phyloP scores from a whole-genome alignment of 2,113 vertebrate genomes.

The Ovibos moschatus region DNA sequence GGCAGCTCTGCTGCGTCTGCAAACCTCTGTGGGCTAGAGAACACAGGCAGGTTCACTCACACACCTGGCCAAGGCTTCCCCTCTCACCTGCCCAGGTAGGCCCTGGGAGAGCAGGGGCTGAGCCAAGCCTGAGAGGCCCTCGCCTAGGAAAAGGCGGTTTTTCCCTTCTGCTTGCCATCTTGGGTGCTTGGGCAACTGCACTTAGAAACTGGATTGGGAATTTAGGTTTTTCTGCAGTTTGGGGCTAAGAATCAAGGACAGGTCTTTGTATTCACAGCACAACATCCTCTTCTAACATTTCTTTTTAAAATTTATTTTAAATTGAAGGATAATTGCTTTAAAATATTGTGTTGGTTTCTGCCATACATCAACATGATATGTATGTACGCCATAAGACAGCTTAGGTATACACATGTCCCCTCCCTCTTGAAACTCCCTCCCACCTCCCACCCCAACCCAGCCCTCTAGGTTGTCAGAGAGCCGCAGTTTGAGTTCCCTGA shows the following conservation, averaged over 20 bases:
- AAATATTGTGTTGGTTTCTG: background rate
- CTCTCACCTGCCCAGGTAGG: too few relatives aligned
- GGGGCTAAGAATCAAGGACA: background rate
- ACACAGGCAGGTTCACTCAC: rapidly evolving
- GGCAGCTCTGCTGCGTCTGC: background rate
- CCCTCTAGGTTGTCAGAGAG: background rate
- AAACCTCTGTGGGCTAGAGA: background rate
- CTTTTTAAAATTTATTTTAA: background rate
- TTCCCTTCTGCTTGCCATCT: background rate
- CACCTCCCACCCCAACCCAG: background rate
- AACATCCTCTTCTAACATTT: background rate
- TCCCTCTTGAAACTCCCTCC: background rate
- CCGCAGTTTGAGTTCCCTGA: background rate
- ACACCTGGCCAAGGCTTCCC: rapidly evolving
- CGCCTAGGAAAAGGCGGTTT: background rate
- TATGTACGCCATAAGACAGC: background rate
- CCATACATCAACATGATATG: background rate
- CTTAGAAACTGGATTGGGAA: background rate
- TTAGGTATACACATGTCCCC: background rate
- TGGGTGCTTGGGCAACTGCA: background rate
- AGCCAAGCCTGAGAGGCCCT: background rate
- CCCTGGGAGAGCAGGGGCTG: background rate
- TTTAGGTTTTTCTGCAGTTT: background rate
- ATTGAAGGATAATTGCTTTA: background rate
- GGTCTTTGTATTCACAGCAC: background rate